Base-by-base conservation (phyloP, 53 echinoderm and acorn worm species). In the Antedon mediterranea region DNA sequence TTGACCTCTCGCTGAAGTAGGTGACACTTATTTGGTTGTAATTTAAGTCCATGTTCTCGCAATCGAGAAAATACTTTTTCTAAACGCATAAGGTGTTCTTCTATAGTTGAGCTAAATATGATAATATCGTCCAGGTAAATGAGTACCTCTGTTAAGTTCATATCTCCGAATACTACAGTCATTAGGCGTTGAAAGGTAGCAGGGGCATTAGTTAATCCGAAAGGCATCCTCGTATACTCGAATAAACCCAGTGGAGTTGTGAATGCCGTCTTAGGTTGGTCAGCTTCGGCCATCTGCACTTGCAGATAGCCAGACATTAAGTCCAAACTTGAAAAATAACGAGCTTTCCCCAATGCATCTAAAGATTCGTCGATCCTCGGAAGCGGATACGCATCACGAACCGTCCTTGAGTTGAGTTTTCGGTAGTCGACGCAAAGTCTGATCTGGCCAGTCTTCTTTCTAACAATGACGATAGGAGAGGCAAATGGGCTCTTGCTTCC, bases 131-230 rank as follows among this genome's bases (percentile, higher is more conserved):
- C 85, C 1, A 84, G 42, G 32, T 81, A 85, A 0, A 77, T 81
- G 9, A 81, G 77, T 0, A 85, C 43, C 72, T 85, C 72, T 5
- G 72, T 34, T 26, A 80, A 77, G 31, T 81, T 85, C 28, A 85
- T n/a, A 43, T 85, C 80, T 0, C 85, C 81, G 4, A 85, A 33
- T 0, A 74, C 85, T 4, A 42, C 77, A 18, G 34, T 76, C 85
- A 85, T 85, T 30, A 80, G 32, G 15, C 77, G 37, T 34, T 85
- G 85, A 32, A 85, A 85, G 0, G 85, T 85, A 6, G 81, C 85
- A 0, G 85, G 77, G 3, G 85, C 80, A 79, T 79, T 84, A 71
- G 76, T 79, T 26, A 84, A 31, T 29, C 85, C 85, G 29, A 84
- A 74, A 11, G 85, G 79, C 85, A 84, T 84, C 3, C 85, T 33